Base-by-base conservation (phyloP, 2,888 invertebrate genomes). In the Nymphalis polychloros region DNA sequence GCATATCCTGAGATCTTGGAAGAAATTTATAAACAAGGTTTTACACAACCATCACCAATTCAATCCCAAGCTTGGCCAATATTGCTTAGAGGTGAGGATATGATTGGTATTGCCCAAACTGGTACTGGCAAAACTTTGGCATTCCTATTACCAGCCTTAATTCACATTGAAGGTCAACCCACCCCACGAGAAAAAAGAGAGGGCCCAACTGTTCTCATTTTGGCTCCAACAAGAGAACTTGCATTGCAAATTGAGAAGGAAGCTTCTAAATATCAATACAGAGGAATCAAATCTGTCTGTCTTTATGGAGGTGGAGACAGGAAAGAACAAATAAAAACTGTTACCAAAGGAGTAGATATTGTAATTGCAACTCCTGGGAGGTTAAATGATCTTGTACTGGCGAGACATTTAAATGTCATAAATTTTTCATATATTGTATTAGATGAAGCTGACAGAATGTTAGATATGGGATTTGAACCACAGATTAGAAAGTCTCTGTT, bases 71-170 rank as follows among this genome's bases (percentile, higher is more conserved):
- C 97, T 0, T 99, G 99, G 99, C 99, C 99, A 1, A 94, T 99
- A 70, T 92, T 99, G 0, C 88, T 99, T 53, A 95, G 95, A 79
- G 99, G 99, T 0, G 95, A 96, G 81, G 99, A 99, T 88, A 88
- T 99, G 83, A 98, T 99, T 84, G 99, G 99, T 10, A 98, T 99
- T 74, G 99, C 99, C 0, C 98, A 98, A 89, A 98, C 98, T 8
- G 97, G 97, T 67, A 97, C 97, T 20, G 98, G 98, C 0, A 99
- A 99, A 91, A 99, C 99, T 0, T 91, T 99, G 67, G 99, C 98
- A 0, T 99, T 98, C 81, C 89, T 98, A 0, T 84, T 99, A 64
- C 99, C 99, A 10, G 98, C 98, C 16, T 93, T 99, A 76, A 96
- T 99, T 75, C 98, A 99, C 82, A 98, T 98, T 71, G 97, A 98